Evolutionary conservation across 2,888 invertebrate species (phyloP).

Genomic region (Pardosa pseudoannulata): DNA sequence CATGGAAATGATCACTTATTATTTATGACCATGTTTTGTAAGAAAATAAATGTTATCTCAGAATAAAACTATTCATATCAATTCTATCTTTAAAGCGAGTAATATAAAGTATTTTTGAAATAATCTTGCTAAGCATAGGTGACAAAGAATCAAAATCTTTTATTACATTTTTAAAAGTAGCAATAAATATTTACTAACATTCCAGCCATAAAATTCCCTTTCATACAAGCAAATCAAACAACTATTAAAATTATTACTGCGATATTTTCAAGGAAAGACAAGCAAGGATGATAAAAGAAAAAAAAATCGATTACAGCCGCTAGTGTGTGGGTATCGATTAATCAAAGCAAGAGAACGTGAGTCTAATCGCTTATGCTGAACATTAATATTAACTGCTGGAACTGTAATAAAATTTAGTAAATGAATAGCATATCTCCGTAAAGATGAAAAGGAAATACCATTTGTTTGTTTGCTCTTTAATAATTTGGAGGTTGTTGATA

Average conservation of each 20-base stretch:
- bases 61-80: too few species aligned
- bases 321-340: neutral
- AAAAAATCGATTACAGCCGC: neutral
- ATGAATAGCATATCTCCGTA: neutral
- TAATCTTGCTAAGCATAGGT: too few species aligned
- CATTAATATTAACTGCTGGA: constrained; percentile 9
- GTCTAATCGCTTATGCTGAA: neutral
- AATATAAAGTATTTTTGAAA: too few species aligned
- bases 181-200: neutral
- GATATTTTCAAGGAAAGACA: constrained; percentile 1
- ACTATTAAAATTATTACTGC: constrained; percentile 4
- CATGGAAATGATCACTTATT: too few species aligned
- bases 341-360: neutral
- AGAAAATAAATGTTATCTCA: too few species aligned
- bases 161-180: neutral
- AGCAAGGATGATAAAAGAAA: neutral
- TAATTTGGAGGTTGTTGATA: constrained; percentile 14
- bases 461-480: neutral
- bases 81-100: too few species aligned
- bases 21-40: too few species aligned
- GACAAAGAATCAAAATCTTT: neutral
- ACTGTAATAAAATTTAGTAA: constrained; percentile 4
- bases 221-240: neutral
- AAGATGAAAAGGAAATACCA: constrained; percentile 7
- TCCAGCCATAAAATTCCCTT: neutral